A percentile compares a stretch with the other conserved stretches of the same genome.
Conservation (phyloP, 2,888 invertebrate species). For the Linnaemya tessellans region DNA sequence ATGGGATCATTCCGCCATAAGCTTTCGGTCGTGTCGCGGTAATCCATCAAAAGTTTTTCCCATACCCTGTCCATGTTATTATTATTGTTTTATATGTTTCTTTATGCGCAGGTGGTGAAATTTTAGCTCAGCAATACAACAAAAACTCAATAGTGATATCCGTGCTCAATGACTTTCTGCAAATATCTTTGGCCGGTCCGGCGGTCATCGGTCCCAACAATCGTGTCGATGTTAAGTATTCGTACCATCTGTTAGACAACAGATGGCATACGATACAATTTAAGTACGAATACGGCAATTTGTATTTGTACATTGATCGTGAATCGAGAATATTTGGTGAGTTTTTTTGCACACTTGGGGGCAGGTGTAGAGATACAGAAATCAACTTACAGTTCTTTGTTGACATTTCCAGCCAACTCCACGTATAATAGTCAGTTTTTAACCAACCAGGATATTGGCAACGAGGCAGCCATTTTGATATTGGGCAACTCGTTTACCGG, state of each 20-base stretch:
- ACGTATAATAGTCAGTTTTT: conserved; percentile 91
- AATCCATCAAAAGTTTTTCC: conserved; percentile 71
- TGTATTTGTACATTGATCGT: conserved; percentile 82
- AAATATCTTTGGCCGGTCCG: conserved; percentile 84
- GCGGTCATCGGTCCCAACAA: conserved; percentile 84
- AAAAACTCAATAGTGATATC: conserved; percentile 86
- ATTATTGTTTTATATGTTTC: neutral
- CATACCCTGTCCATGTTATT: neutral
- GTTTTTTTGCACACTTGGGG: conserved; percentile 19
- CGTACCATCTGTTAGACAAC: conserved; percentile 90
- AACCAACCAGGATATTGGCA: conserved; percentile 88
- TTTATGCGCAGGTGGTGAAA: conserved; percentile 85
- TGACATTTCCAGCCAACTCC: conserved; percentile 86
- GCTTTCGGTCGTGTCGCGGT: conserved; percentile 92
- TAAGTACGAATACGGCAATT: conserved; percentile 83
- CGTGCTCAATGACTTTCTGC: conserved; percentile 86
- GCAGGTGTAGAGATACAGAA: neutral
- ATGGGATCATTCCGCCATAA: conserved; percentile 91
- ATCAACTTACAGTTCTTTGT: neutral
- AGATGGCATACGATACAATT: conserved; percentile 88
- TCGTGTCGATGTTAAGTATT: conserved; percentile 86
- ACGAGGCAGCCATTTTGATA: conserved; percentile 89
- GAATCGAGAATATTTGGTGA: conserved; percentile 82
- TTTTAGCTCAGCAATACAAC: conserved; percentile 88
- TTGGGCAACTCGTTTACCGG: conserved; percentile 93